These are phyloP conservation scores for Macroglossus sobrinus DNA, from an alignment of 2,113 vertebrate species.

Conservation along the genomic window DNA sequence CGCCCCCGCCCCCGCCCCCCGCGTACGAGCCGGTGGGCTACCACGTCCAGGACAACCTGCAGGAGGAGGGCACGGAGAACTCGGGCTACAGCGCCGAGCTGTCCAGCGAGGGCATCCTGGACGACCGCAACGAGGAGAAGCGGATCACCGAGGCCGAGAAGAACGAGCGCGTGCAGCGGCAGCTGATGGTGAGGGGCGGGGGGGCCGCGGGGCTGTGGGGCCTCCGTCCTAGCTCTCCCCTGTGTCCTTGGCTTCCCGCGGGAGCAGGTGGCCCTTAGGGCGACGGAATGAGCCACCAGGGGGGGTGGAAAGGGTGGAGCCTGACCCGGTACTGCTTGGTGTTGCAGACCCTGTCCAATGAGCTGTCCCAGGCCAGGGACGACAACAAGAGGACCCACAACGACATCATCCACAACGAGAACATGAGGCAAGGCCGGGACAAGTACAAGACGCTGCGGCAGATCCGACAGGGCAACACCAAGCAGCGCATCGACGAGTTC, in stretches of 20 bases:
- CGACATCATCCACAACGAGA: slow-evolving; percentile 93
- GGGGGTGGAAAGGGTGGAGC: accelerated
- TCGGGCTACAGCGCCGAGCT: slow-evolving; percentile 93
- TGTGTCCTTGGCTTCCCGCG: too few relatives aligned
- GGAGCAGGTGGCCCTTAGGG: too few relatives aligned
- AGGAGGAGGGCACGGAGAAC: slow-evolving; percentile 88
- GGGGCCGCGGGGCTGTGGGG: too few relatives aligned
- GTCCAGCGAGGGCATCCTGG: slow-evolving; percentile 86
- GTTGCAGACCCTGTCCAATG: slow-evolving; percentile 88
- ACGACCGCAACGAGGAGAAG: slow-evolving; percentile 92
- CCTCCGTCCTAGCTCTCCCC: too few relatives aligned
- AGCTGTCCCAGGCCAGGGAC: slow-evolving; percentile 92
- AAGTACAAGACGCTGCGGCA: slow-evolving; percentile 98
- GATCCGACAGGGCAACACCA: slow-evolving; percentile 97
- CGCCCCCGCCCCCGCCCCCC: slow-evolving; percentile 86
- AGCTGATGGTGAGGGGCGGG: slow-evolving; percentile 87
- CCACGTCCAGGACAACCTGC: slow-evolving; percentile 85
- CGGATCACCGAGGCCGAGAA: slow-evolving; percentile 94
- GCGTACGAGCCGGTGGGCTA: slow-evolving; percentile 84
- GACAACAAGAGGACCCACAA: slow-evolving; percentile 94
- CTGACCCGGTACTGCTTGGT: accelerated
- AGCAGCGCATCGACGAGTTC: slow-evolving; percentile 98
- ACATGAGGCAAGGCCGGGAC: slow-evolving; percentile 92
- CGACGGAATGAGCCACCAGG: too few relatives aligned
- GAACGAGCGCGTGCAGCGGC: slow-evolving; percentile 94